Conservation (phyloP, 53 echinoderm and acorn worm genomes). For the Arbacia lixula region DNA sequence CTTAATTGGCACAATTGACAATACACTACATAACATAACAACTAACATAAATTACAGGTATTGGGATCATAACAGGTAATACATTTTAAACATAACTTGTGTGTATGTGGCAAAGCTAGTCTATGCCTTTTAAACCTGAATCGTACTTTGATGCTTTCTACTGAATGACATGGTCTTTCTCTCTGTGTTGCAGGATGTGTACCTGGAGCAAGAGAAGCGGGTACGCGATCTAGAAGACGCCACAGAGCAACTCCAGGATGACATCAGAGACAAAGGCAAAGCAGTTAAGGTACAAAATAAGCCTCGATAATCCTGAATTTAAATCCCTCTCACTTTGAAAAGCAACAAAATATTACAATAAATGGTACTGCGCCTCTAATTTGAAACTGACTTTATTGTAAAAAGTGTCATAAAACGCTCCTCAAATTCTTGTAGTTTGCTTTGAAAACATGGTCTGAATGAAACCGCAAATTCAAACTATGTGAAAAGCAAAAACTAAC, state of each 20-base stretch:
- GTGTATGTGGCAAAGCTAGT: no score
- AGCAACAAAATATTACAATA: neutral
- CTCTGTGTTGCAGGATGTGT: constrained; percentile 54
- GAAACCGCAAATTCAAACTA: no score
- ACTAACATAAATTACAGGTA: no score
- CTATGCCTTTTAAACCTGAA: neutral
- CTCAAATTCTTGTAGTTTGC: neutral
- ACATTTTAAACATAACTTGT: no score
- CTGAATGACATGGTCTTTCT: neutral
- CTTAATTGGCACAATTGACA: no score
- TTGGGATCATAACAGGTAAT: no score
- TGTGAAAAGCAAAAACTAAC: no score
- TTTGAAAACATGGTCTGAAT: no score
- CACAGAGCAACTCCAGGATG: constrained; percentile 67
- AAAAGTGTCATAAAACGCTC: neutral
- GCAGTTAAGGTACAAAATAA: constrained; percentile 81
- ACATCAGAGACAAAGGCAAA: constrained; percentile 75
- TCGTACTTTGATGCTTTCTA: neutral
- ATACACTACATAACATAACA: no score
- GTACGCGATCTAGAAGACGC: constrained; percentile 71
- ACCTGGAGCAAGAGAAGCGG: constrained; percentile 76
- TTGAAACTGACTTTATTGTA: neutral
- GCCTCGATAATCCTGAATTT: no score
- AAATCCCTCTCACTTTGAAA: neutral
- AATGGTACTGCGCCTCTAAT: neutral